phyloP scores from a whole-genome alignment of 2,888 invertebrate genomes.

The Cepaea hortensis region DNA sequence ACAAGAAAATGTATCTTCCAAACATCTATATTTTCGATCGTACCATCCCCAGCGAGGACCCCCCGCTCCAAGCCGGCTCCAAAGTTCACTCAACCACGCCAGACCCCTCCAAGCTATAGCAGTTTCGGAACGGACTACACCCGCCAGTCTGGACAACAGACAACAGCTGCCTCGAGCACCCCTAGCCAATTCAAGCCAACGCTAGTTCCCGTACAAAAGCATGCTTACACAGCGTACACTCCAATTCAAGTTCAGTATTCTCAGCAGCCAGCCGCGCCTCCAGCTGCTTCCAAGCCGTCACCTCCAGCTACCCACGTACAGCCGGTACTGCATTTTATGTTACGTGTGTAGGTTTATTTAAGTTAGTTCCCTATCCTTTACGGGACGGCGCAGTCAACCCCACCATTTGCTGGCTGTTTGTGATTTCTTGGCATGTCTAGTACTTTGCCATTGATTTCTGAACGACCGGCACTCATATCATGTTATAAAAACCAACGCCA shows the following conservation, averaged over 20 bases:
- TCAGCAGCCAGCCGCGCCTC: neutral
- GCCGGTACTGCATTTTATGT: neutral
- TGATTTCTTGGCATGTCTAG: too few relatives aligned
- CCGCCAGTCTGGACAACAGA: neutral
- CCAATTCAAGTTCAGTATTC: slow-evolving; percentile 16
- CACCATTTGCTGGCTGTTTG: too few relatives aligned
- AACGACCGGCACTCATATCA: too few relatives aligned
- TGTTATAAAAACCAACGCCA: too few relatives aligned
- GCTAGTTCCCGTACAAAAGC: neutral
- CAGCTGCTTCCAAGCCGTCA: slow-evolving; percentile 5
- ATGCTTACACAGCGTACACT: slow-evolving; percentile 8
- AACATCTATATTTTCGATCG: neutral
- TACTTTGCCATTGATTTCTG: too few relatives aligned
- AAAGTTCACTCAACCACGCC: slow-evolving; percentile 20
- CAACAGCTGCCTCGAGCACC: slow-evolving; percentile 24
- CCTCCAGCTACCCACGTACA: neutral
- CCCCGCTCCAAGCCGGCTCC: slow-evolving; percentile 15
- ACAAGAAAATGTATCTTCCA: neutral
- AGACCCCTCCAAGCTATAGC: slow-evolving; percentile 31
- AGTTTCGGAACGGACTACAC: slow-evolving; percentile 38
- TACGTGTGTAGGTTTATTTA: too few relatives aligned
- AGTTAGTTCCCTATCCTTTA: too few relatives aligned
- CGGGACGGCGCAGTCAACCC: too few relatives aligned
- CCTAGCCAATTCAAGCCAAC: slow-evolving; percentile 26
- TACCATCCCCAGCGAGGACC: slow-evolving; percentile 12